Base-by-base conservation (phyloP, 2,888 invertebrate species). In the Dynastes grantii region DNA sequence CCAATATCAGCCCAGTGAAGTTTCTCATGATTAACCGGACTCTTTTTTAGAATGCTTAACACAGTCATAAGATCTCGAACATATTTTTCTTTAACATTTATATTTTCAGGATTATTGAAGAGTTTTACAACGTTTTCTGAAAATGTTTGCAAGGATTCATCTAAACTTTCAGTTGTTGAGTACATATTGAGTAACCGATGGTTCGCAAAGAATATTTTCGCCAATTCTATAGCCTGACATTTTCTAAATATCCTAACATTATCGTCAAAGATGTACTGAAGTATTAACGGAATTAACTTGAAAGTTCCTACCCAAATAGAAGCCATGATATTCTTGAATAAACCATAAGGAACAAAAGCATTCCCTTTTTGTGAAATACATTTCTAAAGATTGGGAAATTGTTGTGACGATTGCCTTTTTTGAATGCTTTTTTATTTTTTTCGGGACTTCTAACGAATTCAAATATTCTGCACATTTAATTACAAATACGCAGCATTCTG, bases 301-400 rank as follows among this genome's bases (percentile, higher is more conserved):
- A 92, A 92, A 82, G 91, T 92, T 4, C 93, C 93, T 55, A 89
- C 88, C 95, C 95, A 95, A 81, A 91, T 91, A 2, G 92, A 87
- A 84, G 93, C 92, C 63, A 95, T 86, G 27, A 93, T 88, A 81
- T 90, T 92, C 83, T 92, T 93, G 81, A 95, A 93, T 75, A 95
- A 89, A 67, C 91, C 91, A 3, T 92, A 91, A 0, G 94, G 94
- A 0, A 94, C 89, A 51, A 92, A 87, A 83, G n/a, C 92, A 93
- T 82, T 92, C 93, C 64, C 94, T 90, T 85, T 92, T 93, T 77
- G 89, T 90, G 83, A 94, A 93, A 85, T 92, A 94, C 29, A 88
- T 90, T 37, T 90, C 89, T 67, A 94, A 85, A 55, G 91, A 90
- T 70, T 91, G 91, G 61, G 88, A 89, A 51, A 93, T 90, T 77